Evolutionary conservation across 2,888 invertebrate species (phyloP), one percentile per base, ranked within the genome.

Genomic region (Plemyria rubiginata): DNA sequence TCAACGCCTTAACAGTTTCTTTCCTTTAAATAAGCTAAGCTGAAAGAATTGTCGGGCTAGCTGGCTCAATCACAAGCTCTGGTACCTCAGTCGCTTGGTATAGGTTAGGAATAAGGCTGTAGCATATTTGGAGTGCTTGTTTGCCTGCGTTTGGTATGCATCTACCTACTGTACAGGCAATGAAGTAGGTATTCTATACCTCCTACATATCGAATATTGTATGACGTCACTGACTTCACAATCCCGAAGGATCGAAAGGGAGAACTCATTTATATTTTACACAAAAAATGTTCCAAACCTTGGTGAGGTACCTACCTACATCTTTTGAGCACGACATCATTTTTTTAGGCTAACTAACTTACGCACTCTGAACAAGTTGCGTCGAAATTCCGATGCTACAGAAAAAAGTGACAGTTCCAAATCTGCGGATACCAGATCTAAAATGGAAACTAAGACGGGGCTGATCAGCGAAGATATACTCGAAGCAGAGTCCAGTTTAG

Each of bases 291-390:
- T 9, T 36, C 36, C 11, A 6, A 36, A 36, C 36, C 9, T 36
- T 7, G 36, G 36, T 36, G 11, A 36, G 9, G 43, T 43, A 15
- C 13, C 9, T n/a, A n/a, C n/a, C n/a, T 45, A 45, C n/a, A 49
- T 46, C 9, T 4, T 50, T 49, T 54, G 13, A 49, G 52, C 29
- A 9, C 36, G 15, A 49, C 53, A 4, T 28, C 53, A 55, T 58
- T 62, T 69, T n/a, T 71, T 28, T 82, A 92, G 92, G 77, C 83
- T 92, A 67, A 82, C 86, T 60, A 85, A 90, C 69, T 74, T 90
- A 61, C 81, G 79, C 32, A 79, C 74, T 54, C 70, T 92, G 65
- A 80, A 66, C 61, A 84, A 84, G 70, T 40, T 68, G 16, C 82
- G 81, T 61, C 87, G 88, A 65, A 77, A 78, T 12, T 81, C 78